These are phyloP conservation scores for Sebastes diploproa DNA, from an alignment of 2,797 vertebrate genomes.

Conservation along the genomic window DNA sequence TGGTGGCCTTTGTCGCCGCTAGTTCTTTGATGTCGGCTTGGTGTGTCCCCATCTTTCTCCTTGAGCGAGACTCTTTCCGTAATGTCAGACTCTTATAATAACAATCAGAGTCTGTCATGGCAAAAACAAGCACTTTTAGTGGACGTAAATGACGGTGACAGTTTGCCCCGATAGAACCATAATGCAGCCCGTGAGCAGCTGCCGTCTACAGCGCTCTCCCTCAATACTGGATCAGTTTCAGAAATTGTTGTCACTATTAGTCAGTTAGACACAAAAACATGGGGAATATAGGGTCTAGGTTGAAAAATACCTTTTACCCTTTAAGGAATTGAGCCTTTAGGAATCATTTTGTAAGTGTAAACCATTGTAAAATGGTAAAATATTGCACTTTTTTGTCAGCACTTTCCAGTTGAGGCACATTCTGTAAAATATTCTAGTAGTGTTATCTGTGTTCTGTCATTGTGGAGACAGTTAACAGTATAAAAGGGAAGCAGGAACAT, in stretches of 20 bases:
- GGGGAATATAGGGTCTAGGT: no score
- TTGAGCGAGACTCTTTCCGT: background rate
- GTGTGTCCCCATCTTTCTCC: background rate
- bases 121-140: background rate
- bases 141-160: background rate
- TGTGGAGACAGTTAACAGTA: background rate
- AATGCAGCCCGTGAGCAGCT: background rate
- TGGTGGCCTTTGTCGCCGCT: no score
- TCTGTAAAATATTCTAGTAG: background rate
- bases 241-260: background rate
- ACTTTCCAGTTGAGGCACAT: background rate
- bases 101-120: background rate
- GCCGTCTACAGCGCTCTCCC: background rate
- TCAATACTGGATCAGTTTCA: background rate
- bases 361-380: background rate
- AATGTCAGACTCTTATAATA: background rate
- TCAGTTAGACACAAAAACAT: background rate
- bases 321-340: background rate
- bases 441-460: background rate
- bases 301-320: no score
- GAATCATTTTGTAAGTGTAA: slow-evolving; percentile 6
- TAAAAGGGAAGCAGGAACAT: slow-evolving; percentile 26
- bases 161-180: background rate
- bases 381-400: background rate
- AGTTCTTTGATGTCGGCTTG: no score